Evolutionary conservation across 2,888 invertebrate genomes (phyloP).

Genomic region (Tipula helvola): DNA sequence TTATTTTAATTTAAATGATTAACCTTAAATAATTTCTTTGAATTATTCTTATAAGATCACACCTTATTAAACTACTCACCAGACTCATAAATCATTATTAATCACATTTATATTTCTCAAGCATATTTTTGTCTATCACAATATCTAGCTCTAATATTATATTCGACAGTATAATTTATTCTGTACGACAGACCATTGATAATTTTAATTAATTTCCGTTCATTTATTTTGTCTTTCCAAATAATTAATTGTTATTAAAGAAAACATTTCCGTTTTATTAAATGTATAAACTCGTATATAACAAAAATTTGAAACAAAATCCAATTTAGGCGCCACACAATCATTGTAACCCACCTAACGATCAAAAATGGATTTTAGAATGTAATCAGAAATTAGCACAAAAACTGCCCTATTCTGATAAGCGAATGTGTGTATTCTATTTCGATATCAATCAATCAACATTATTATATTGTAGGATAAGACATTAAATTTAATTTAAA

Average conservation of each 20-base stretch:
- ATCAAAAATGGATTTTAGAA: neutral
- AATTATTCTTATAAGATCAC: neutral
- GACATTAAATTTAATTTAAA: neutral
- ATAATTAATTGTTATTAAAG: neutral
- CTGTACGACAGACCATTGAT: neutral
- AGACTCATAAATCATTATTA: neutral
- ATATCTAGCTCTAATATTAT: neutral
- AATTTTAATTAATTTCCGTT: neutral
- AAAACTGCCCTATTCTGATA: neutral
- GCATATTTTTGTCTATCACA: neutral
- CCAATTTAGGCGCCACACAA: neutral
- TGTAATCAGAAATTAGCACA: neutral
- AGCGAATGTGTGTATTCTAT: neutral
- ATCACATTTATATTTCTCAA: neutral
- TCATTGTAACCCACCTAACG: neutral
- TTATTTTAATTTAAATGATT: neutral
- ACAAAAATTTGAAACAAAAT: neutral
- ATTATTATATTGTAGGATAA: neutral
- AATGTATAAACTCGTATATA: neutral
- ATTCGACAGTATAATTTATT: neutral
- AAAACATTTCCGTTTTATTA: neutral
- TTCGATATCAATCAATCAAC: neutral
- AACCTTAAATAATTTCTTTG: neutral
- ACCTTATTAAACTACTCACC: neutral
- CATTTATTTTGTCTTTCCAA: neutral